Base-by-base conservation (phyloP, 2,797 vertebrate species). In the Vireo griseus region DNA sequence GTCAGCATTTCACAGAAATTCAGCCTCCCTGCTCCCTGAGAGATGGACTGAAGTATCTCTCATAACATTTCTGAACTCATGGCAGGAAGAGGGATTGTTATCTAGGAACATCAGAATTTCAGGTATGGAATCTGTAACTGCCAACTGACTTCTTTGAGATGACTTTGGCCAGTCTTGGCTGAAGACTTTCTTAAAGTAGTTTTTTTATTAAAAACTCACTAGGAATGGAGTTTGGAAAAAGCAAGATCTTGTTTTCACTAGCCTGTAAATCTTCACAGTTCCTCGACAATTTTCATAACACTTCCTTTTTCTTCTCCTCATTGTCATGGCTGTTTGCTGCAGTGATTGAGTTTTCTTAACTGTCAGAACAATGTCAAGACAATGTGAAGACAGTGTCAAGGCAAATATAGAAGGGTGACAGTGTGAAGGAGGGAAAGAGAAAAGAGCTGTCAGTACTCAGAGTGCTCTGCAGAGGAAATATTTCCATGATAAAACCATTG, bases 291-390 rank as follows among this genome's bases (percentile, higher is more conserved):
- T 89, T 92, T 85, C 50, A 14, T 58, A 80, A 47, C 50, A 7
- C 74, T 92, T 82, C 24, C 16, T 50, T 78, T 86, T 74, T 68
- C 37, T 75, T 84, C 45, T 89, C 75, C 0, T 0, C 33, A 24
- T 77, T 92, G 84, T 76, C 61, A 39, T 48, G 72, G 66, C 72
- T 91, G 78, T 86, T 95, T 88, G 67, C 86, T 90, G 45, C 40
- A 66, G 78, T 92, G 91, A 96, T 88, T 92, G 92, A 92, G 94
- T 93, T 93, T 92, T 95, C 26, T 3, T 80, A 91, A 80, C 79
- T 95, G 94, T 85, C 92, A 89, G 90, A 91, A 92, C 72, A 83
- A 95, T 86, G 75, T 91, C 71, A 80, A 68, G 86, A 82, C 39
- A 92, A 94, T 18, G 78, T 87, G 65, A 94, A 95, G 93, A 86